Percentiles rank a stretch among this genome's conserved stretches.
Conservation (phyloP, 2,113 vertebrate genomes). For the Leucopsar rothschildi region DNA sequence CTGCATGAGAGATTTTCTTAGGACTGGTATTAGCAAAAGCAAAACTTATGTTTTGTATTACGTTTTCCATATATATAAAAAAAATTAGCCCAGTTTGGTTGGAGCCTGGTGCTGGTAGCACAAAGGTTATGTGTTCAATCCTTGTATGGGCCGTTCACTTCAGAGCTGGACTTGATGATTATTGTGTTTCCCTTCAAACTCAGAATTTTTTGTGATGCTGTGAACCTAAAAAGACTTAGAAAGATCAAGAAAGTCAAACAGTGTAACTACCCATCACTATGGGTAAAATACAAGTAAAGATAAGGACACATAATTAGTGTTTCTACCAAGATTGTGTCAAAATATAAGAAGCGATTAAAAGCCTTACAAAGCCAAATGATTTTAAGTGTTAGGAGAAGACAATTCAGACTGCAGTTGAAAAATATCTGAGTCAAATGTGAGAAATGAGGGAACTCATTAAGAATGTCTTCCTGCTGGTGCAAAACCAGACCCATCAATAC, state of each 20-base stretch:
- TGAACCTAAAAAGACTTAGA: neutral
- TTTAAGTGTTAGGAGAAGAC: neutral
- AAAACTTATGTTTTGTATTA: neutral
- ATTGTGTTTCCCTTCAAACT: neutral
- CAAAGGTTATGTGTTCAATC: rapidly evolving
- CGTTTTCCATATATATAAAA: neutral
- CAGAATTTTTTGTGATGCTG: neutral
- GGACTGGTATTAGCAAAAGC: neutral
- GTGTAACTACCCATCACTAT: neutral
- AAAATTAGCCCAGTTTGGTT: neutral
- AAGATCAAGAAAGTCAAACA: neutral
- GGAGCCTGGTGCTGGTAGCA: neutral
- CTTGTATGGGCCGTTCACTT: neutral
- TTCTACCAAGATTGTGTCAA: neutral
- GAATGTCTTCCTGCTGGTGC: neutral
- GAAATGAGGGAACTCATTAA: neutral
- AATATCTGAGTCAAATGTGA: neutral
- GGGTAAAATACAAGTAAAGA: neutral
- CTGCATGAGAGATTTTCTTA: neutral
- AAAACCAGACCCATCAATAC: neutral
- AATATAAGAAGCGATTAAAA: neutral
- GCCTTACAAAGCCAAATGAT: neutral
- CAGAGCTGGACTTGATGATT: neutral
- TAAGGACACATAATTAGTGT: neutral
- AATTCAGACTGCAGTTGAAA: neutral